phyloP scores from a whole-genome alignment of 1,140 invertebrate genomes.

The Drosophila auraria region DNA sequence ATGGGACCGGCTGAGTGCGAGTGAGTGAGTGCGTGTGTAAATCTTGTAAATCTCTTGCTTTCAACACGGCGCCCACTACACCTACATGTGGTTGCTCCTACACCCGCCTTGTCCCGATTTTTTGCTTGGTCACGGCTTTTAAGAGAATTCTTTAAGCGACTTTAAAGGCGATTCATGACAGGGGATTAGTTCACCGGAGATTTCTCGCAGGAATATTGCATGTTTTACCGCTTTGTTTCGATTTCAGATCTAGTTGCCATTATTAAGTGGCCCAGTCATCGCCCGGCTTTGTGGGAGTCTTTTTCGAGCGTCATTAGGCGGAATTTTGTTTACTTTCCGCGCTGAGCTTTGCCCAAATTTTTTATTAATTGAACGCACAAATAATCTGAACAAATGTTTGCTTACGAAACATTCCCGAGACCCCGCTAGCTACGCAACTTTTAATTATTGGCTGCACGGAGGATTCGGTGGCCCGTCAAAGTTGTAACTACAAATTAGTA shows the following conservation, averaged over 20 bases:
- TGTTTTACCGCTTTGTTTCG: conserved; percentile 57
- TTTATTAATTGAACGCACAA: conserved; percentile 56
- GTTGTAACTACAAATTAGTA: conserved; percentile 19
- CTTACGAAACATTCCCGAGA: conserved; percentile 7
- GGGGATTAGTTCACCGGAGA: conserved; percentile 25
- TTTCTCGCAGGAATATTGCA: conserved; percentile 62
- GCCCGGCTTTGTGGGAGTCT: conserved; percentile 1
- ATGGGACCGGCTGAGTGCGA: conserved; percentile 25
- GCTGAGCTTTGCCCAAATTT: conserved; percentile 35
- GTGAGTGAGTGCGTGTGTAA: conserved; percentile 67
- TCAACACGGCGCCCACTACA: conserved; percentile 54
- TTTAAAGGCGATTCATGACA: conserved; percentile 74
- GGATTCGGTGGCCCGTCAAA: conserved; percentile 18
- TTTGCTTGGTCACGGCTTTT: conserved; percentile 69
- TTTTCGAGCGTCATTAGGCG: conserved; percentile 62
- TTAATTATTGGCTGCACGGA: conserved; percentile 42
- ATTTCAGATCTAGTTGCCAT: conserved; percentile 47
- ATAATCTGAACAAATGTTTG: conserved; percentile 34
- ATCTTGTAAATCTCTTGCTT: conserved; percentile 80
- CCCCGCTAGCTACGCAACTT: conserved; percentile 19
- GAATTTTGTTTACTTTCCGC: conserved; percentile 50
- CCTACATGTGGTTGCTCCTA: conserved; percentile 30
- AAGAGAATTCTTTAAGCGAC: conserved; percentile 75
- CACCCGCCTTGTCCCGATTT: not conserved
- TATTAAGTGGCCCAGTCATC: conserved; percentile 70